A percentile compares a stretch with the other conserved stretches of the same genome.
Conservation (phyloP, 1,140 invertebrate species). For the Neodiprion virginianus region DNA sequence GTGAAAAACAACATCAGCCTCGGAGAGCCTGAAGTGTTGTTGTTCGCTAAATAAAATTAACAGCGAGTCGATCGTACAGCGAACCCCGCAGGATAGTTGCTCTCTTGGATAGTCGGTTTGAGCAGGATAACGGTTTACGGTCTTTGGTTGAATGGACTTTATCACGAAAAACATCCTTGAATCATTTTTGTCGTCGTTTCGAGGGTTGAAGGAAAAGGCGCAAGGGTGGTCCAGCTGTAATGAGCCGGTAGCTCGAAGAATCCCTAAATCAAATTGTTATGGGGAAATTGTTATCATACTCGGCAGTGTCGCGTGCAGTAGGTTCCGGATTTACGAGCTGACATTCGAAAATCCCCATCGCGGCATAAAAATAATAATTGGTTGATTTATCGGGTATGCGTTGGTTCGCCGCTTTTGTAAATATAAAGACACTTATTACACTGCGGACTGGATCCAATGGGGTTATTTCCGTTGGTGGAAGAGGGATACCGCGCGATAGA, state of each 20-base stretch:
- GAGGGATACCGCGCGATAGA: no score
- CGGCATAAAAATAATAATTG: slow-evolving; percentile 9
- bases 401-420: neutral
- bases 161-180: no score
- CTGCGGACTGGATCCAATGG: neutral
- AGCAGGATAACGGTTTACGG: no score
- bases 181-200: no score
- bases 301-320: neutral
- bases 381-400: neutral
- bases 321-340: neutral
- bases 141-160: no score
- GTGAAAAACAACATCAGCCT: no score
- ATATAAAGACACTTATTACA: neutral
- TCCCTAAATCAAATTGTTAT: neutral
- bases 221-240: neutral
- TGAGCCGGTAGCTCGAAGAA: neutral
- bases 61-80: no score
- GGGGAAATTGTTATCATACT: neutral
- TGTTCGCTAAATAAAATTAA: no score
- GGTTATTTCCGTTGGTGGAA: neutral
- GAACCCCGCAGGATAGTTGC: no score
- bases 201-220: neutral
- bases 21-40: no score
- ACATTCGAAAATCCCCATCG: neutral
- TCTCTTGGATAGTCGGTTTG: no score